These are phyloP conservation scores for Drosophila gaucha DNA, from an alignment of 2,888 invertebrate species.

Conservation along the genomic window DNA sequence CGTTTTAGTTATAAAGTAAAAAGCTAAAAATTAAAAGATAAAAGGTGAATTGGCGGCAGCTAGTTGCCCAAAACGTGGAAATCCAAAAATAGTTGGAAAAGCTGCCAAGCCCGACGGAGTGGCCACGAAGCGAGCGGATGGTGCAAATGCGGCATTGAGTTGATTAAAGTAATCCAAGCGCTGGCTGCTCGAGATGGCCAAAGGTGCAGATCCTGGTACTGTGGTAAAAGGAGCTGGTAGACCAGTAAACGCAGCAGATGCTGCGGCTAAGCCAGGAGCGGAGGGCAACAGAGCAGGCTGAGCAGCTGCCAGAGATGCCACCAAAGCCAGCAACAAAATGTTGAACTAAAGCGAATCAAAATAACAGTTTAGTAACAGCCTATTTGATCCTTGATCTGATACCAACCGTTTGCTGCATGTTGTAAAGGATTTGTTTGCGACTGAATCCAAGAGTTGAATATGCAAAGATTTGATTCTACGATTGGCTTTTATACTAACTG, in stretches of 20 bases:
- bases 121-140: constrained; percentile 57
- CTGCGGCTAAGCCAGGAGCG: constrained; percentile 28
- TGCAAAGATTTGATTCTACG: constrained; percentile 1
- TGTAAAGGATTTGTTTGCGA: not conserved
- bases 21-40: constrained; percentile 25
- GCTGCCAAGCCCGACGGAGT: constrained; percentile 42
- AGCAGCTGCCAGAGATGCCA: constrained; percentile 22
- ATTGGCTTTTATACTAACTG: constrained; percentile 48
- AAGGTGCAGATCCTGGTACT: constrained; percentile 34
- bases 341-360: constrained; percentile 22
- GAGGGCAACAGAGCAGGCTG: constrained; percentile 24
- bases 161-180: constrained; percentile 76
- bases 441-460: constrained; percentile 29
- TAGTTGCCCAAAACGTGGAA: constrained; percentile 47
- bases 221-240: constrained; percentile 11
- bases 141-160: constrained; percentile 66
- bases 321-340: constrained; percentile 37
- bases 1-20: not conserved
- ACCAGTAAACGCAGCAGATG: constrained; percentile 29
- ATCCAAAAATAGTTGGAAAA: constrained; percentile 29
- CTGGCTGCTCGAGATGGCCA: constrained; percentile 70
- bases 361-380: too few species aligned
- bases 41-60: constrained; percentile 40
- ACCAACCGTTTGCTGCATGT: constrained; percentile 60
- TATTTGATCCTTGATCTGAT: not conserved